Conservation (phyloP, 1,140 invertebrate species). For the Uloborus diversus region DNA sequence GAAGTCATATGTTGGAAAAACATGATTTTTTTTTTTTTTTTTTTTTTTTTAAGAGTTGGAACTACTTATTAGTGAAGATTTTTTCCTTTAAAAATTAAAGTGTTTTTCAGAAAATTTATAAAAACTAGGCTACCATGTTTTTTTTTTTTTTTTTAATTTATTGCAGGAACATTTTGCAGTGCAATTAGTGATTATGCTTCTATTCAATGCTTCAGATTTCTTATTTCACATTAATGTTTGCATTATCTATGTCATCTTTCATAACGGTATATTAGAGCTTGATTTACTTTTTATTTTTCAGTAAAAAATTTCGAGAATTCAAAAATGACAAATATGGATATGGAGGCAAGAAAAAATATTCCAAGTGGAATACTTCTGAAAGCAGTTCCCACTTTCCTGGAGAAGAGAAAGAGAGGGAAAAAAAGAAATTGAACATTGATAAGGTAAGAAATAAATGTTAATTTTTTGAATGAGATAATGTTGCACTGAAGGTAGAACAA, state of each 20-base stretch:
- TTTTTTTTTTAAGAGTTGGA: too few species aligned
- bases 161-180: neutral
- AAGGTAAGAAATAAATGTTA: neutral
- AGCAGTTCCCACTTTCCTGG: constrained; percentile 67
- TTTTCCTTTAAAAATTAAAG: too few species aligned
- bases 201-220: neutral
- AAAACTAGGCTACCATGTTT: neutral
- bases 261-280: neutral
- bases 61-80: too few species aligned
- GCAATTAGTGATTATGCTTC: neutral
- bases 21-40: too few species aligned
- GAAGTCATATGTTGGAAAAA: too few species aligned
- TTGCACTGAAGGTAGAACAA: neutral
- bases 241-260: neutral
- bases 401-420: neutral
- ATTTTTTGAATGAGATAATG: neutral
- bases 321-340: constrained; percentile 93
- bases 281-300: constrained; percentile 55
- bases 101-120: neutral
- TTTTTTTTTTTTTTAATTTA: neutral
- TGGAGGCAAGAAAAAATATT: constrained; percentile 92
- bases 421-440: neutral
- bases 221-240: neutral
- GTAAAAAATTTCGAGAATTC: constrained; percentile 59
- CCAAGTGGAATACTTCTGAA: constrained; percentile 86